These are phyloP conservation scores for Phrynocephalus vlangalii DNA, from an alignment of 2,797 vertebrate species.

Conservation along the genomic window DNA sequence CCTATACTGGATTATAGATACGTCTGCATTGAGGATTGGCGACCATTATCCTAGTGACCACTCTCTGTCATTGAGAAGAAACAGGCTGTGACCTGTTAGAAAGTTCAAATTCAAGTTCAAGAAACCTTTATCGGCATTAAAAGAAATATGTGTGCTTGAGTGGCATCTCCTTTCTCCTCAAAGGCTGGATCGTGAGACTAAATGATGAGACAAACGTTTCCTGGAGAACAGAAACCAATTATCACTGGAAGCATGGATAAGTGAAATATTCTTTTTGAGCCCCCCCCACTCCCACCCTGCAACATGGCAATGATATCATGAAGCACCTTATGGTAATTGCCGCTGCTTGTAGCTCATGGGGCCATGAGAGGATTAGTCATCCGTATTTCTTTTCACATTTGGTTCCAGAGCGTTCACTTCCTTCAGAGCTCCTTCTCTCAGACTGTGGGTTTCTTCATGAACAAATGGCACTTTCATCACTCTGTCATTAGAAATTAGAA, in stretches of 20 bases:
- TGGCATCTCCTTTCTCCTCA: not conserved
- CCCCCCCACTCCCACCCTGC: too few relatives aligned
- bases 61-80: not conserved
- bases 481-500: not conserved
- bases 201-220: not conserved
- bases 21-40: not conserved
- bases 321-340: not conserved
- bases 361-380: not conserved
- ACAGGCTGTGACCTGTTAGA: not conserved
- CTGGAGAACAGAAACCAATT: not conserved
- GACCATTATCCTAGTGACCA: not conserved
- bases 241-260: not conserved
- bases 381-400: slow-evolving; percentile 34
- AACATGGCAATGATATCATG: not conserved
- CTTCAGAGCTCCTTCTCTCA: slow-evolving; percentile 3
- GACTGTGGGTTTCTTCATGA: not conserved
- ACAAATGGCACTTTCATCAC: slow-evolving; percentile 26
- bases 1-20: not conserved
- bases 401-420: not conserved
- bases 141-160: not conserved
- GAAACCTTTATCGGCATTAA: too few relatives aligned
- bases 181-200: not conserved
- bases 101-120: too few relatives aligned
- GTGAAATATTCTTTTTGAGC: not conserved
- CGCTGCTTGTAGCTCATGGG: not conserved